These are phyloP conservation scores for Diprion similis DNA, from an alignment of 1,140 invertebrate genomes.

Conservation along the genomic window DNA sequence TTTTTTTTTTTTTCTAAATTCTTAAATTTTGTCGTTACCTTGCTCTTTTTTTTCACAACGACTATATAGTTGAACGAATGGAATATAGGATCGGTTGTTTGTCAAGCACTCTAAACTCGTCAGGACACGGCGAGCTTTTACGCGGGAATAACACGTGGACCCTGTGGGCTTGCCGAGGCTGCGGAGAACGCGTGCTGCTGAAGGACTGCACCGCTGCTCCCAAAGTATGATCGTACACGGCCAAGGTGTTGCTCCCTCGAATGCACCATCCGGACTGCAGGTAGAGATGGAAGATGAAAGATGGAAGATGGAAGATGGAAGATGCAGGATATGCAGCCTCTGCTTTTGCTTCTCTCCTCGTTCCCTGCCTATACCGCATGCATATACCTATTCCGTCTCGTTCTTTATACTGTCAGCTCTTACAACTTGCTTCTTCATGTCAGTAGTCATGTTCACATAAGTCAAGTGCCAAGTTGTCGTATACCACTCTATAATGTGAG, in stretches of 20 bases:
- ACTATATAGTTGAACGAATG: background rate
- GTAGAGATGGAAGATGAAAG: background rate
- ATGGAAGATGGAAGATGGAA: background rate
- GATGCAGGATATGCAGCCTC: constrained; percentile 1
- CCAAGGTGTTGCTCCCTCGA: constrained; percentile 6
- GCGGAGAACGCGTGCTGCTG: no score
- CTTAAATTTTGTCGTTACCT: no score
- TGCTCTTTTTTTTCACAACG: no score
- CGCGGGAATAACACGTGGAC: background rate
- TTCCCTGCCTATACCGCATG: background rate
- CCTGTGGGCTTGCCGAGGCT: background rate
- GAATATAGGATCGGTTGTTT: background rate
- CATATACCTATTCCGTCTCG: no score
- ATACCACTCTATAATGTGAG: no score
- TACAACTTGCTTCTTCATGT: background rate
- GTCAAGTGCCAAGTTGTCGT: no score
- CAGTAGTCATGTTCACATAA: no score
- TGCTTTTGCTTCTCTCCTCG: background rate
- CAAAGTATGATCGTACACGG: background rate
- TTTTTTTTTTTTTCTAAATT: no score
- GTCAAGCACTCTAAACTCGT: background rate
- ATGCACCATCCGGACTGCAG: background rate
- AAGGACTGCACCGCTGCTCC: no score
- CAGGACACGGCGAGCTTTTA: background rate
- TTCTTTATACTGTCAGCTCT: background rate